These are phyloP conservation scores for Ctenosaura bakeri DNA, from an alignment of 2,797 vertebrate species.

Conservation along the genomic window DNA sequence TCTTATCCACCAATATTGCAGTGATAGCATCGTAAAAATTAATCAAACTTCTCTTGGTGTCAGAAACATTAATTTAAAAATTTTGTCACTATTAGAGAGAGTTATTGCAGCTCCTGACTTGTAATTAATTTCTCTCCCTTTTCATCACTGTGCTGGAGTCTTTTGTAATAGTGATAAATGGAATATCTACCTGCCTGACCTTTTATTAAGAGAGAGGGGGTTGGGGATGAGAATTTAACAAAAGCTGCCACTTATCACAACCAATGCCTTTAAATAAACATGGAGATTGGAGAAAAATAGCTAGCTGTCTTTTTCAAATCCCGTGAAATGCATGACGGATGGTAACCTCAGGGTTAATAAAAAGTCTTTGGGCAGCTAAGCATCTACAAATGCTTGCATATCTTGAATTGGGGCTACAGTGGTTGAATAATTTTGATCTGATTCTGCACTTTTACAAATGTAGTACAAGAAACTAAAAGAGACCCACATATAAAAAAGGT, in stretches of 20 bases:
- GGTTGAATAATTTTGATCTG: background rate
- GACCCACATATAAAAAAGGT: background rate
- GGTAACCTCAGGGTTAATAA: background rate
- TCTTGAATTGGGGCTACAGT: background rate
- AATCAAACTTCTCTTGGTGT: constrained; percentile 86
- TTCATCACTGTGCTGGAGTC: constrained; percentile 78
- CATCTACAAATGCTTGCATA: background rate
- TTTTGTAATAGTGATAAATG: constrained; percentile 85
- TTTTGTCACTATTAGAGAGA: constrained; percentile 86
- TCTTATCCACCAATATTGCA: constrained; percentile 78
- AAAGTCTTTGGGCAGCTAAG: background rate
- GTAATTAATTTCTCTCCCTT: constrained; percentile 89
- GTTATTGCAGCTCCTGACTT: constrained; percentile 84
- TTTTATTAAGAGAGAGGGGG: constrained; percentile 78
- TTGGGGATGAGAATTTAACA: constrained; percentile 75
- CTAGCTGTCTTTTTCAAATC: constrained; percentile 49
- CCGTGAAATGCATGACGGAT: constrained; percentile 43
- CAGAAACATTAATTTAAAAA: constrained; percentile 88
- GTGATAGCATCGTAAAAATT: constrained; percentile 85
- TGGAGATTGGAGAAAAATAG: constrained; percentile 49
- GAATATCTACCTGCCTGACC: constrained; percentile 80
- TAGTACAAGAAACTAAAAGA: background rate
- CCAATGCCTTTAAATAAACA: constrained; percentile 78
- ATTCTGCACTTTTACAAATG: background rate
- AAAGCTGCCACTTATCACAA: constrained; percentile 73